Conservation (phyloP, 1,140 invertebrate species). For the Brachionus plicatilis region DNA sequence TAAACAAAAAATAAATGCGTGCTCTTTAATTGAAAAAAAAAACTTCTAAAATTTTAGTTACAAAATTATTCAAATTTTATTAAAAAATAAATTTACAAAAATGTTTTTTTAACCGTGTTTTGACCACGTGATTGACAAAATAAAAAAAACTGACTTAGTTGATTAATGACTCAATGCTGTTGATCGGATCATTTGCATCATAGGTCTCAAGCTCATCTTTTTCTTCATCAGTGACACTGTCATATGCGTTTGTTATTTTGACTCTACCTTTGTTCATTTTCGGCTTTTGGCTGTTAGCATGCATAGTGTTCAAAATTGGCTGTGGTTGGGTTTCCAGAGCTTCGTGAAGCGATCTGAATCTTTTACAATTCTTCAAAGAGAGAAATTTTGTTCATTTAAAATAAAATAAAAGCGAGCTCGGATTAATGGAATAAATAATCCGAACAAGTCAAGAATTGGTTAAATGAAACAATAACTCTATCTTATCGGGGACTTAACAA, state of each 20-base stretch:
- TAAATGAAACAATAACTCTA: background rate
- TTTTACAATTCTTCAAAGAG: slow-evolving; percentile 33
- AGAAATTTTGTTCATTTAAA: slow-evolving; percentile 4
- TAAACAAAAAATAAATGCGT: background rate
- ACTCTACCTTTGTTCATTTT: background rate
- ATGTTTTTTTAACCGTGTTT: background rate
- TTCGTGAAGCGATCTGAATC: background rate
- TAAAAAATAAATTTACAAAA: background rate
- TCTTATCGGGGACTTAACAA: background rate
- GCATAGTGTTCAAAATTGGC: background rate
- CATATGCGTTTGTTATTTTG: background rate
- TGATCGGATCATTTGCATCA: background rate
- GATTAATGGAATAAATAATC: background rate
- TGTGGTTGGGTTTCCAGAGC: slow-evolving; percentile 18
- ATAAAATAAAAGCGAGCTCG: background rate
- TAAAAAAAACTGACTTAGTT: background rate
- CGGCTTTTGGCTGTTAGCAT: background rate
- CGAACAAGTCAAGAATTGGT: background rate
- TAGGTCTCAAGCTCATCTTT: background rate
- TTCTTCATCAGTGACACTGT: background rate
- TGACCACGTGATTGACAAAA: background rate
- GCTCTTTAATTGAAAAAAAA: background rate
- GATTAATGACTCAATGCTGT: background rate
- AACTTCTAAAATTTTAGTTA: background rate
- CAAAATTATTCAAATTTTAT: background rate